Base-by-base conservation (phyloP, 2,888 invertebrate genomes). In the Urechis unicinctus region DNA sequence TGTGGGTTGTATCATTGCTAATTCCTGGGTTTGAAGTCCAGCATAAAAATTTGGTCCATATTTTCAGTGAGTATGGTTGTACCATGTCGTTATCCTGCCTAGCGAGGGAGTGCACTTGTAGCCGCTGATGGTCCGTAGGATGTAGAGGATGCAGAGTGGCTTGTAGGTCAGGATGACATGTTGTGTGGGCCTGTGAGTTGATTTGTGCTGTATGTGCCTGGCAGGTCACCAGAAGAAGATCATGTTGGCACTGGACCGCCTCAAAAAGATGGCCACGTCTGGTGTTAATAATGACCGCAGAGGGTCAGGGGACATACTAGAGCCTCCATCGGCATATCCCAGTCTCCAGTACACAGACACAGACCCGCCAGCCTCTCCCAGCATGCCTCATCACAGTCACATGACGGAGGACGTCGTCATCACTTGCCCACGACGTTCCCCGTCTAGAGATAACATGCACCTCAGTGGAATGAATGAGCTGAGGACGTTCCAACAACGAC, bases 191-290 rank as follows among this genome's bases (percentile, higher is more conserved):
- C n/a, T n/a, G n/a, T n/a, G n/a, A n/a, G n/a, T n/a, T n/a, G n/a
- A n/a, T n/a, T n/a, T n/a, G n/a, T n/a, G n/a, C n/a, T n/a, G n/a
- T n/a, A n/a, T n/a, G n/a, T n/a, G n/a, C n/a, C 17, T 36, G 9
- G 36, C 91, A 73, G 98, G 98, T 36, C 98, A 98, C 78, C 96
- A 98, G 81, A 98, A 98, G 84, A 93, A 96, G 82, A 88, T 98
- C 67, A 85, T 94, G 74, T 82, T 98, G 73, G 97, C 97, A 60
- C 93, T 97, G 68, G 96, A 96, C 79, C 85, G 95, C 78, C 88
- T 97, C 53, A 94, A 95, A 80, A 91, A 94, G 75, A 89, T 77
- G 5, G 61, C 67, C 57, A 59, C 67, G 26, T 68, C 67, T 25
- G 56, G 61, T 6, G 73, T 71, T 51, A 61, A 67, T n/a, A 53